Percentiles rank a stretch among this genome's conserved stretches.
phyloP scores from a whole-genome alignment of 2,797 vertebrate genomes.

The Hypotaenidia philippensis region DNA sequence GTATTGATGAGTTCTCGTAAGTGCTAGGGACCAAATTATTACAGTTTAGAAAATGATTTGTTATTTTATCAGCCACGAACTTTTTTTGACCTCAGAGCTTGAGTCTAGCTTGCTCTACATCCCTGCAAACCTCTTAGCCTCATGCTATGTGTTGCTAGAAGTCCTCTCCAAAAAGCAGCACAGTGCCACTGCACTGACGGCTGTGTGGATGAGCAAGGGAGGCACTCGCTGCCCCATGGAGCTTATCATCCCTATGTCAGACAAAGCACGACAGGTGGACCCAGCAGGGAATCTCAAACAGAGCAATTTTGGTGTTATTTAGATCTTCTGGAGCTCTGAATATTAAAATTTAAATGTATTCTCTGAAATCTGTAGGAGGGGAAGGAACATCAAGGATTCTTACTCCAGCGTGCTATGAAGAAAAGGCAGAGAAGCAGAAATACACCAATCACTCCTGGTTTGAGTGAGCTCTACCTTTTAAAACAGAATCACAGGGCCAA shows the following conservation, averaged over 20 bases:
- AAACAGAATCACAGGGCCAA: neutral
- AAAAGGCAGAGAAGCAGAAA: neutral
- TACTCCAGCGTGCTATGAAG: neutral
- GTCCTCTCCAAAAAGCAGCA: neutral
- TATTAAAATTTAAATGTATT: neutral
- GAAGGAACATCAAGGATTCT: neutral
- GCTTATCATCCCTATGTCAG: neutral
- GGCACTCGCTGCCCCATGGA: neutral
- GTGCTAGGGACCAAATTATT: neutral
- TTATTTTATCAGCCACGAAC: neutral
- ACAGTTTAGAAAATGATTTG: neutral
- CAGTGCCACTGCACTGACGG: fast-evolving
- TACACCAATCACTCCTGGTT: neutral
- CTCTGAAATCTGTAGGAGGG: neutral
- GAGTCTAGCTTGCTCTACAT: neutral
- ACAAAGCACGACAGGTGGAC: constrained; percentile 21
- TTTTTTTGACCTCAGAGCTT: neutral
- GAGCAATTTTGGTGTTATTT: neutral
- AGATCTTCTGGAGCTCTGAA: neutral
- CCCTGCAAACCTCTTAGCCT: neutral
- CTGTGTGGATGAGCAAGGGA: neutral
- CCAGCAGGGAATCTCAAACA: neutral
- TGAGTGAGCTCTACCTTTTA: neutral
- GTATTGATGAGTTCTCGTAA: neutral
- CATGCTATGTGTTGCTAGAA: neutral